phyloP scores from a whole-genome alignment of 2,113 vertebrate genomes.

The Ptychochromis oligacanthus region DNA sequence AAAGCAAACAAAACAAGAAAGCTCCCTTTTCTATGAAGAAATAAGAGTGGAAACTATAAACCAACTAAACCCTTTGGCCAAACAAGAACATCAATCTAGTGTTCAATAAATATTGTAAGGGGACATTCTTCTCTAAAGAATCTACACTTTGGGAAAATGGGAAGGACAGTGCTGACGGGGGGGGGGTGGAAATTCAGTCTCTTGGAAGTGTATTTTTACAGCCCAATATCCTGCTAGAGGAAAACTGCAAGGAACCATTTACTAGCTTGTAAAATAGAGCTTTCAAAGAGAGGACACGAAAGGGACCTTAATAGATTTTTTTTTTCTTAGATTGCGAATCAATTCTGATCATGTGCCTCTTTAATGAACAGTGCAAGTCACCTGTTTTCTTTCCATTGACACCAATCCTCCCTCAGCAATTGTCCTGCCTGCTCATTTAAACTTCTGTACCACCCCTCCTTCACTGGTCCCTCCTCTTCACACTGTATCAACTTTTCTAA shows the following conservation, averaged over 20 bases:
- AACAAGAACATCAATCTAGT: constrained; percentile 51
- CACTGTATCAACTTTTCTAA: neutral
- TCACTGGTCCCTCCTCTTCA: neutral
- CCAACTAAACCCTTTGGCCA: constrained; percentile 34
- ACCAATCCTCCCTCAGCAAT: neutral
- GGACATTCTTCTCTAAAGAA: constrained; percentile 17
- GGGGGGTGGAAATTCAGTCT: constrained; percentile 40
- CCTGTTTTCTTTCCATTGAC: neutral
- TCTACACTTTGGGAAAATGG: constrained; percentile 10
- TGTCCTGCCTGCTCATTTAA: neutral
- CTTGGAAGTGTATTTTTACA: constrained; percentile 49
- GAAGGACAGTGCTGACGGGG: constrained; percentile 16
- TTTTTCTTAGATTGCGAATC: constrained; percentile 41
- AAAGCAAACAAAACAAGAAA: neutral
- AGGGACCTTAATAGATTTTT: constrained; percentile 9
- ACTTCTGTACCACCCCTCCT: constrained; percentile 14
- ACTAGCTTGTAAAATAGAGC: constrained; percentile 49
- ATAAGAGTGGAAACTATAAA: constrained; percentile 23
- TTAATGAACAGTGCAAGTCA: constrained; percentile 31
- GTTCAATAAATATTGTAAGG: constrained; percentile 70
- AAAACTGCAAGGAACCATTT: constrained; percentile 42
- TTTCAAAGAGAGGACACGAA: constrained; percentile 44
- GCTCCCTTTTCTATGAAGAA: constrained; percentile 20
- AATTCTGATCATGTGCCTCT: constrained; percentile 41
- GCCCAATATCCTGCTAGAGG: constrained; percentile 16